Evolutionary conservation across 2,888 invertebrate genomes (phyloP).

Genomic region (Zeuzera pyrina): DNA sequence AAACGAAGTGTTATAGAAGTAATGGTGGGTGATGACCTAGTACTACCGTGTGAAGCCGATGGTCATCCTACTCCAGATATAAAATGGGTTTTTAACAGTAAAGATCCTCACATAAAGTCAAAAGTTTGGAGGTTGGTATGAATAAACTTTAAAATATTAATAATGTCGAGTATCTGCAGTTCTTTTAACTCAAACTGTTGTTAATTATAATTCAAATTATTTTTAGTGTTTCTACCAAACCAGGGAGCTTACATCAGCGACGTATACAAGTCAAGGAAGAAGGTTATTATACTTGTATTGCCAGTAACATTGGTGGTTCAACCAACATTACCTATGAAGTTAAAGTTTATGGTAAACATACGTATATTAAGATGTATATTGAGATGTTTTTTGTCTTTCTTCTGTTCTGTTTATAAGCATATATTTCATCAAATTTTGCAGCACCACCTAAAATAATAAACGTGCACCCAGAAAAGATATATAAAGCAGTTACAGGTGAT

Average conservation of each 20-base stretch:
- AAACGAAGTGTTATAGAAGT: constrained; percentile 12
- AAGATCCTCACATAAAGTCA: constrained; percentile 7
- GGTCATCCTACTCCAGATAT: constrained; percentile 32
- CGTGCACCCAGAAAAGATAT: constrained; percentile 8
- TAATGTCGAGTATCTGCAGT: too few relatives aligned
- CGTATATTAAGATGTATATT: too few relatives aligned
- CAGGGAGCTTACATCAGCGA: too few relatives aligned
- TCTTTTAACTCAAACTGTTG: too few relatives aligned
- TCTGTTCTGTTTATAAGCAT: too few relatives aligned
- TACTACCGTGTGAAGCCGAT: constrained; percentile 25
- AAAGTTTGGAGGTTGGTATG: constrained; percentile 20
- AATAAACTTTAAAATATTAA: not conserved
- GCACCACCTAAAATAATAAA: constrained; percentile 28
- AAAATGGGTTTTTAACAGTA: constrained; percentile 25
- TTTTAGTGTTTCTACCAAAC: too few relatives aligned
- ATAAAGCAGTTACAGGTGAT: constrained; percentile 24
- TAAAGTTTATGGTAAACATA: constrained; percentile 25
- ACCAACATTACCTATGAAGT: constrained; percentile 28
- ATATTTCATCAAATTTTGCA: constrained; percentile 21
- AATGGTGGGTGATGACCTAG: constrained; percentile 17
- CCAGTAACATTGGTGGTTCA: constrained; percentile 24
- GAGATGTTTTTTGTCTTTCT: too few relatives aligned
- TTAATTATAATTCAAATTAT: too few relatives aligned
- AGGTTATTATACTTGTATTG: constrained; percentile 36
- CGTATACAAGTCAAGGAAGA: constrained; percentile 22